phyloP scores from a whole-genome alignment of 2,888 invertebrate genomes.

The Incurvaria masculella region DNA sequence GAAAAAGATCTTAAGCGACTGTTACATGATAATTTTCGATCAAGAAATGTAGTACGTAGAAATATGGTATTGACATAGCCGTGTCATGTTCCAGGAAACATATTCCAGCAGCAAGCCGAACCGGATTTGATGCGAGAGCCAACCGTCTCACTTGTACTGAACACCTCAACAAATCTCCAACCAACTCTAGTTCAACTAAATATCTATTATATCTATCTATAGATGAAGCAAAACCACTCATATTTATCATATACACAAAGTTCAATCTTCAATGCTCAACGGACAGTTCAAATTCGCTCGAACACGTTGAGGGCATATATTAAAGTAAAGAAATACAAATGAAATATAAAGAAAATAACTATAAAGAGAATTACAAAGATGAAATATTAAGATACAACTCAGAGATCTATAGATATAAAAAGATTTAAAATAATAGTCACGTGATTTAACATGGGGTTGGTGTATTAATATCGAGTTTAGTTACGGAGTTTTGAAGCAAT shows the following conservation, averaged over 20 bases:
- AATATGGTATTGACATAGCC: too few relatives aligned
- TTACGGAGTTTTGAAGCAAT: background rate
- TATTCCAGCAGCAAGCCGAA: conserved; percentile 35
- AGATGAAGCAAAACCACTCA: background rate
- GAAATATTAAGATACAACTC: background rate
- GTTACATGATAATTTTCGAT: too few relatives aligned
- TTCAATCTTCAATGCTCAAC: background rate
- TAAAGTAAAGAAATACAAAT: too few relatives aligned
- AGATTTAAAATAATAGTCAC: background rate
- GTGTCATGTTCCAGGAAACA: conserved; percentile 31
- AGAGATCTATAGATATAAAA: background rate
- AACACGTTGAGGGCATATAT: background rate
- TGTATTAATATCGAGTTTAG: background rate
- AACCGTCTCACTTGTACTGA: conserved; percentile 19
- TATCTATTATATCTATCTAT: conserved; percentile 1
- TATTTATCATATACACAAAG: background rate
- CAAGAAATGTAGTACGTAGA: too few relatives aligned
- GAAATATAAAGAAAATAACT: background rate
- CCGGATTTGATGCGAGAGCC: conserved; percentile 44
- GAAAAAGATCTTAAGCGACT: too few relatives aligned
- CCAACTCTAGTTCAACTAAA: conserved; percentile 3
- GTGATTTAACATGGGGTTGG: background rate
- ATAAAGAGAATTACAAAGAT: background rate
- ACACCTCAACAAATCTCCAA: conserved; percentile 10
- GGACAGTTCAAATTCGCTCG: background rate